Evolutionary conservation across 2,797 vertebrate species (phyloP).

Genomic region (Tokudaia muenninki): DNA sequence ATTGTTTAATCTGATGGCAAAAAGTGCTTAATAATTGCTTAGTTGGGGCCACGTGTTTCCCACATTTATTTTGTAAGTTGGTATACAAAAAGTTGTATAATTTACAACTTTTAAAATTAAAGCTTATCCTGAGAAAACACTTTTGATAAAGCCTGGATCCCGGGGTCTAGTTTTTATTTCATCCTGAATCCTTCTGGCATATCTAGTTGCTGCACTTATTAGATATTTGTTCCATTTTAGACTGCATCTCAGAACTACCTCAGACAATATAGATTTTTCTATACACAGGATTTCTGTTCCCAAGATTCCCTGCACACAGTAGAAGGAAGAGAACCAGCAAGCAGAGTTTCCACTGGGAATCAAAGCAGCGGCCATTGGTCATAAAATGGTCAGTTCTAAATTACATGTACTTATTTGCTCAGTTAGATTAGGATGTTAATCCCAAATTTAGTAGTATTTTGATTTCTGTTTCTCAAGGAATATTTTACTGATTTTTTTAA

Average conservation of each 20-base stretch:
- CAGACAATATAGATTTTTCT: background rate
- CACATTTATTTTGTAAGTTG: conserved; percentile 33
- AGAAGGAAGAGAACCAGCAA: background rate
- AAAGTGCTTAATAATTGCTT: background rate
- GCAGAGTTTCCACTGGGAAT: background rate
- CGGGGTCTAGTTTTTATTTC: background rate
- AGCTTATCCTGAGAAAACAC: background rate
- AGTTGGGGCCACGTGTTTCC: background rate
- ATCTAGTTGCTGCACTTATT: background rate
- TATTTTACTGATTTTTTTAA: background rate
- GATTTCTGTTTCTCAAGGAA: background rate
- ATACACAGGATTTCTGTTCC: background rate
- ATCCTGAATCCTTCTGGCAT: background rate
- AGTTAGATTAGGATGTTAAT: background rate
- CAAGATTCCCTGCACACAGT: background rate
- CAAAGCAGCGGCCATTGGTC: conserved; percentile 46
- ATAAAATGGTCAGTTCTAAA: background rate
- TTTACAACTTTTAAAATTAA: conserved; percentile 37
- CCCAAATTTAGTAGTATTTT: conserved; percentile 45
- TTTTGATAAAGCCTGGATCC: background rate
- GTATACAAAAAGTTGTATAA: conserved; percentile 20
- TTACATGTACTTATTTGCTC: background rate
- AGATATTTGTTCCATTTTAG: conserved; percentile 54
- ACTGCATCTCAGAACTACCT: background rate
- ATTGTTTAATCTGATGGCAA: conserved; percentile 53